Conservation (phyloP, 2,113 vertebrate genomes). For the Crotalus helleri region DNA sequence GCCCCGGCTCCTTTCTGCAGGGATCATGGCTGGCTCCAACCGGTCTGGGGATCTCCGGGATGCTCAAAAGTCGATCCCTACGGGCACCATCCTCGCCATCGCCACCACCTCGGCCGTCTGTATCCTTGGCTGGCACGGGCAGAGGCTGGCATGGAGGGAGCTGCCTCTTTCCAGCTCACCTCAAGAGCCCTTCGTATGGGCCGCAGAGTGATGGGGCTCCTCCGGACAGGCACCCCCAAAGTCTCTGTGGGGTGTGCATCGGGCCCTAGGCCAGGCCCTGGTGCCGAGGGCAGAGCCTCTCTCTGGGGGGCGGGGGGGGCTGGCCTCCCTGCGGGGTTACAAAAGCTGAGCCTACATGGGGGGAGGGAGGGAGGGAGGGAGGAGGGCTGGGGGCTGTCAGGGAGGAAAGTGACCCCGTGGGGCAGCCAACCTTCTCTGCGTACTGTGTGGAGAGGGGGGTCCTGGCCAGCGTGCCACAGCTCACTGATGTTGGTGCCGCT, state of each 20-base stretch:
- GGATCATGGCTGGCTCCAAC: conserved; percentile 99
- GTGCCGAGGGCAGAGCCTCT: neutral
- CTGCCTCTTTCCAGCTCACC: neutral
- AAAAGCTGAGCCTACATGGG: neutral
- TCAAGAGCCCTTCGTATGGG: neutral
- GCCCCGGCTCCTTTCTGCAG: conserved; percentile 61
- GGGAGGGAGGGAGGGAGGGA: neutral
- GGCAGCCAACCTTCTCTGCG: neutral
- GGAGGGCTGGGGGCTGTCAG: neutral
- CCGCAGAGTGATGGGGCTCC: rapidly evolving
- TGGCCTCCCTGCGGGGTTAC: neutral
- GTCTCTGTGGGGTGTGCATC: neutral
- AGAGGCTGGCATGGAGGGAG: neutral
- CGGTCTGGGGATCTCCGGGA: conserved; percentile 96
- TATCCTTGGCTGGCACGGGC: conserved; percentile 78
- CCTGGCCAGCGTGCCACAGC: too few species aligned
- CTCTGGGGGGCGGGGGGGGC: too few species aligned
- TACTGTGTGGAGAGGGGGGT: neutral
- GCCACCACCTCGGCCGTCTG: conserved; percentile 94
- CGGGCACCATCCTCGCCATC: conserved; percentile 95
- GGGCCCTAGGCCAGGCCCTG: neutral
- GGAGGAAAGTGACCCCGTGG: neutral
- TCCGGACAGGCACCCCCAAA: neutral
- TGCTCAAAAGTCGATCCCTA: conserved; percentile 96
- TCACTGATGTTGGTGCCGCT: too few species aligned